These are phyloP conservation scores for Diachrysia chrysitis DNA, from an alignment of 2,888 invertebrate genomes.

Conservation along the genomic window DNA sequence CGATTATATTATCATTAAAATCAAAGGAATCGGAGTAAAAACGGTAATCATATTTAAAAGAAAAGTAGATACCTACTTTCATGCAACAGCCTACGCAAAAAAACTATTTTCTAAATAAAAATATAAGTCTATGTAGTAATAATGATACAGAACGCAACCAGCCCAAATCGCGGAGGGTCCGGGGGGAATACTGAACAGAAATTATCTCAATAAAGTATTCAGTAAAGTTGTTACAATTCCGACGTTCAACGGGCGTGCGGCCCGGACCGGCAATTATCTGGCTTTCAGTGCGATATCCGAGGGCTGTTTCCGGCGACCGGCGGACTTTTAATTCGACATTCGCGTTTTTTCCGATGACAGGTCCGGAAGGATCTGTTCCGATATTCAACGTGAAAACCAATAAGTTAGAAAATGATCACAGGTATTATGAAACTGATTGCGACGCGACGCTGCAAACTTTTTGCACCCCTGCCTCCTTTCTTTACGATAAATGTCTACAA, in stretches of 20 bases:
- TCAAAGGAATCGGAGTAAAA: too few relatives aligned
- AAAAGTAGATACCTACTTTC: too few relatives aligned
- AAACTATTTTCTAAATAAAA: too few relatives aligned
- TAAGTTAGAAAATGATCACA: conserved; percentile 34
- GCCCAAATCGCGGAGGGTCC: neutral
- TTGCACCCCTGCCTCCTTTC: neutral
- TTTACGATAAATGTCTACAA: too few relatives aligned
- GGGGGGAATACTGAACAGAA: conserved; percentile 45
- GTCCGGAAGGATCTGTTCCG: conserved; percentile 82
- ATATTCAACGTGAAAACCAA: conserved; percentile 55
- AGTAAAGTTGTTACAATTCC: conserved; percentile 37
- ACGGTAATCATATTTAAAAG: too few relatives aligned
- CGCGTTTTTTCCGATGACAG: conserved; percentile 65
- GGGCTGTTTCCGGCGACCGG: conserved; percentile 66
- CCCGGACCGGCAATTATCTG: conserved; percentile 52
- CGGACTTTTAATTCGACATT: conserved; percentile 75
- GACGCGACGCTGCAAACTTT: neutral
- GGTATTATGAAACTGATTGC: conserved; percentile 8
- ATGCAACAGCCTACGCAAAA: too few relatives aligned
- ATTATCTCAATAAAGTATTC: conserved; percentile 50
- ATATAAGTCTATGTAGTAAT: neutral
- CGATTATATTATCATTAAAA: too few relatives aligned
- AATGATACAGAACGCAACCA: neutral
- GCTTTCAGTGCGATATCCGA: conserved; percentile 68
- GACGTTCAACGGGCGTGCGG: conserved; percentile 16